A percentile compares a stretch with the other conserved stretches of the same genome.
Evolutionary conservation across 2,113 vertebrate genomes (phyloP).

Genomic region (Oreocharis arfaki): DNA sequence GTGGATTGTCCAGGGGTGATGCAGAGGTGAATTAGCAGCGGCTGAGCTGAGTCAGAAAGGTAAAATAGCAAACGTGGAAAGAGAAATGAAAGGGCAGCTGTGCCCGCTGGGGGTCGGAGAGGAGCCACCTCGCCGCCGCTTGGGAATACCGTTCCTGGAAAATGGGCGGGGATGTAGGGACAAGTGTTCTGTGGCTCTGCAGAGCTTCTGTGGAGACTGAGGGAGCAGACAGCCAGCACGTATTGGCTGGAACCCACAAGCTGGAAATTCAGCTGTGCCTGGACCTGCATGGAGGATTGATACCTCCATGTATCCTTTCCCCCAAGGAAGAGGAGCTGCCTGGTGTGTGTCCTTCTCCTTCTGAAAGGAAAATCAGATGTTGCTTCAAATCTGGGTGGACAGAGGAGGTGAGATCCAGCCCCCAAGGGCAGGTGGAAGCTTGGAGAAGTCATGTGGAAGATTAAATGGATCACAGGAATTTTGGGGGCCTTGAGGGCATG

Average conservation of each 20-base stretch:
- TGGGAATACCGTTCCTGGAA: background rate
- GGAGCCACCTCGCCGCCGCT: background rate
- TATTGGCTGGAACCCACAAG: background rate
- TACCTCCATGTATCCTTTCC: background rate
- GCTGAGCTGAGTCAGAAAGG: background rate
- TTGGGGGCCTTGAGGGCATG: background rate
- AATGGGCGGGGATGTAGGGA: background rate
- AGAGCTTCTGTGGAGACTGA: background rate
- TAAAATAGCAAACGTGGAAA: background rate
- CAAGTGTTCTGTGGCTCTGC: background rate
- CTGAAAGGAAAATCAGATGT: background rate
- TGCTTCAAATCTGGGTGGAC: background rate
- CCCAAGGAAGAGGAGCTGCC: background rate
- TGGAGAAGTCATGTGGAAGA: background rate
- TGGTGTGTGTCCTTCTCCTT: background rate
- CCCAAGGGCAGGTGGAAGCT: background rate
- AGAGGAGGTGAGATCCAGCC: background rate
- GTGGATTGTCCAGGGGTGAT: background rate
- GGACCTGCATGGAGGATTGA: background rate
- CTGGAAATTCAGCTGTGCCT: background rate
- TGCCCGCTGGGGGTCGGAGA: accelerated
- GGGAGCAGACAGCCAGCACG: background rate
- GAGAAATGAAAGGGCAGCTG: accelerated
- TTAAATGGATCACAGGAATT: background rate
- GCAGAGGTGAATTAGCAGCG: background rate